These are phyloP conservation scores for Semibalanus balanoides DNA, from an alignment of 1,140 invertebrate genomes.

Conservation along the genomic window DNA sequence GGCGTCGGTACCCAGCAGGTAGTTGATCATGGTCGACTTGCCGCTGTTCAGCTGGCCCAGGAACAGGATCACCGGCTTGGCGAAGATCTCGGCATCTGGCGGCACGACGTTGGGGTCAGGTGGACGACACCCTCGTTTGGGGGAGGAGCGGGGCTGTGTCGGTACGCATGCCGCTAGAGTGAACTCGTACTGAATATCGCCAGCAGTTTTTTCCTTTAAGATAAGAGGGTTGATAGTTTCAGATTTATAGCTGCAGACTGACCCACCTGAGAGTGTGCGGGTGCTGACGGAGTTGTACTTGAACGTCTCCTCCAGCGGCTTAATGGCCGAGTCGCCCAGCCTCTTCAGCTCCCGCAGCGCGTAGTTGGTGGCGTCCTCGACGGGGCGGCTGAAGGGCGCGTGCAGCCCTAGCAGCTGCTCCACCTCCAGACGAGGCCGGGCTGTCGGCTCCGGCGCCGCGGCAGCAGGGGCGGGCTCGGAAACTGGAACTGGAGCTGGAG, in stretches of 20 bases:
- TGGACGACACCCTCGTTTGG: too few relatives aligned
- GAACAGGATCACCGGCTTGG: conserved; percentile 79
- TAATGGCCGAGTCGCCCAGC: conserved; percentile 72
- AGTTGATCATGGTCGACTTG: conserved; percentile 88
- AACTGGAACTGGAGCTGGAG: not conserved
- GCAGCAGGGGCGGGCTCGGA: too few relatives aligned
- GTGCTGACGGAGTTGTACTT: conserved; percentile 86
- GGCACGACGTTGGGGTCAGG: too few relatives aligned
- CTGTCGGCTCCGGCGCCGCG: not conserved
- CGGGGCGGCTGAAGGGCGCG: conserved; percentile 26
- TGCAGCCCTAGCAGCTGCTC: not conserved
- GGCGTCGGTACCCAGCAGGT: conserved; percentile 73
- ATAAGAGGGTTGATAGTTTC: too few relatives aligned
- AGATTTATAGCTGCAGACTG: too few relatives aligned
- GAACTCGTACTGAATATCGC: too few relatives aligned
- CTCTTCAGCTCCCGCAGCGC: conserved; percentile 64
- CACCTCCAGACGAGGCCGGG: not conserved
- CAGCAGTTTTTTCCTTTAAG: too few relatives aligned
- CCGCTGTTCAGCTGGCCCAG: conserved; percentile 93
- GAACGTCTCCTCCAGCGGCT: conserved; percentile 74
- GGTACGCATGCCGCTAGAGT: too few relatives aligned
- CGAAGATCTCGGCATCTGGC: conserved; percentile 88
- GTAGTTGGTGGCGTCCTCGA: conserved; percentile 46
- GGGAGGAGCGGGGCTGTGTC: too few relatives aligned
- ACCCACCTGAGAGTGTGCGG: conserved; percentile 43